A percentile compares a stretch with the other conserved stretches of the same genome.
These are phyloP conservation scores for Dysidea cf. avara DNA, from an alignment of 37 sponge, comb jelly and placozoan species.

Conservation along the genomic window DNA sequence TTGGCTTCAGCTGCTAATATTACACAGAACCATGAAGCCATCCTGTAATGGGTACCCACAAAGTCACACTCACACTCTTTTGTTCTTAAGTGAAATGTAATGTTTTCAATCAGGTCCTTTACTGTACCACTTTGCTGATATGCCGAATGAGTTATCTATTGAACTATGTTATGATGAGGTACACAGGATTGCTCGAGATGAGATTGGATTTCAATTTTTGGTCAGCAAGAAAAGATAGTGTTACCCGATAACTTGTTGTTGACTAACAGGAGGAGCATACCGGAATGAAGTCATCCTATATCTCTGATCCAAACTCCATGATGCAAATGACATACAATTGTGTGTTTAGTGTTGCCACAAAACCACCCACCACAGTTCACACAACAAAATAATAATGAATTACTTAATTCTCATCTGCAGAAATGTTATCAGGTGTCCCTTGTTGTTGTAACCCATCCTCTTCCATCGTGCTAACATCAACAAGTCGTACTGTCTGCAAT, in stretches of 20 bases:
- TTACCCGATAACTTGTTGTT: background rate
- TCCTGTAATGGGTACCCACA: background rate
- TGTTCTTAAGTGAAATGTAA: background rate
- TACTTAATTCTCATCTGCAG: background rate
- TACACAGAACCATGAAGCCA: background rate
- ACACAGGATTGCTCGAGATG: conserved; percentile 37
- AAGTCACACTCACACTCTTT: background rate
- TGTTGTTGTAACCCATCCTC: too few relatives aligned
- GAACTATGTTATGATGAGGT: conserved; percentile 90
- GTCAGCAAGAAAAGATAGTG: conserved; percentile 27
- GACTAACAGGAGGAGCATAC: conserved; percentile 38
- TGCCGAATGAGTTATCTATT: conserved; percentile 75
- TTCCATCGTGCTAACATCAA: conserved; percentile 5
- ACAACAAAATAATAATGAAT: background rate
- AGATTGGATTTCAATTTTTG: conserved; percentile 85
- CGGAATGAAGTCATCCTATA: conserved; percentile 43
- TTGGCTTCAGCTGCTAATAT: background rate
- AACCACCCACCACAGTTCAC: conserved; percentile 48
- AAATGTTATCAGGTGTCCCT: too few relatives aligned
- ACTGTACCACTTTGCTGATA: conserved; percentile 90
- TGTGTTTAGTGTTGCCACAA: conserved; percentile 89
- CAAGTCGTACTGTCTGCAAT: conserved; percentile 71
- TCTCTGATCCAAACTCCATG: conserved; percentile 83
- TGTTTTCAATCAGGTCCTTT: conserved; percentile 75
- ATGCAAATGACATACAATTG: conserved; percentile 75